These are phyloP conservation scores for Leptosomus discolor DNA, from an alignment of 2,113 vertebrate genomes.

Conservation along the genomic window DNA sequence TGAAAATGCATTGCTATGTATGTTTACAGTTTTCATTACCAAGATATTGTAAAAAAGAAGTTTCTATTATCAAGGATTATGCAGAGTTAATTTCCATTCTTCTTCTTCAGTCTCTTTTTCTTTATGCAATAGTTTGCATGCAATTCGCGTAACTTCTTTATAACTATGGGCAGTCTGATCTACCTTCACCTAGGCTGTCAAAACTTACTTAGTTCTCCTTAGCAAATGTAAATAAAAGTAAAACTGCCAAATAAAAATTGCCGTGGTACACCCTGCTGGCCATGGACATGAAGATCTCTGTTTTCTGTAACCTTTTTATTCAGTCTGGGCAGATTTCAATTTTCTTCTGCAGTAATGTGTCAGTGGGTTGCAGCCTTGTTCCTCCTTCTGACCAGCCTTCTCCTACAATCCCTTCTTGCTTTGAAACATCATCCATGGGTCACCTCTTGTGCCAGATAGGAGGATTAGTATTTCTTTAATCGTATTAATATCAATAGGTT, in stretches of 20 bases:
- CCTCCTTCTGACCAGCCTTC: background rate
- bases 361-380: background rate
- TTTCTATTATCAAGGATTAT: background rate
- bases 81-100: background rate
- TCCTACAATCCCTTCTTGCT: background rate
- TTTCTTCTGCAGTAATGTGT: background rate
- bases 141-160: background rate
- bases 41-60: background rate
- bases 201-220: background rate
- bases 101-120: background rate
- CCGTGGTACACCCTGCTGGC: background rate
- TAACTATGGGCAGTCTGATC: background rate
- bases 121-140: background rate
- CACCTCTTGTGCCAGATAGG: background rate
- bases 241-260: background rate
- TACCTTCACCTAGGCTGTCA: background rate
- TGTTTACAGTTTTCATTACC: background rate
- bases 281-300: background rate
- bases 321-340: background rate
- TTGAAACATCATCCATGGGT: slow-evolving; percentile 5
- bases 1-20: background rate
- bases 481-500: slow-evolving; percentile 37
- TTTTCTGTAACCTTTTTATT: background rate
- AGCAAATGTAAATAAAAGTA: background rate
- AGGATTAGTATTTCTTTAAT: slow-evolving; percentile 53